Conservation (phyloP, 2,797 vertebrate genomes). For the Onychomys arenicola region DNA sequence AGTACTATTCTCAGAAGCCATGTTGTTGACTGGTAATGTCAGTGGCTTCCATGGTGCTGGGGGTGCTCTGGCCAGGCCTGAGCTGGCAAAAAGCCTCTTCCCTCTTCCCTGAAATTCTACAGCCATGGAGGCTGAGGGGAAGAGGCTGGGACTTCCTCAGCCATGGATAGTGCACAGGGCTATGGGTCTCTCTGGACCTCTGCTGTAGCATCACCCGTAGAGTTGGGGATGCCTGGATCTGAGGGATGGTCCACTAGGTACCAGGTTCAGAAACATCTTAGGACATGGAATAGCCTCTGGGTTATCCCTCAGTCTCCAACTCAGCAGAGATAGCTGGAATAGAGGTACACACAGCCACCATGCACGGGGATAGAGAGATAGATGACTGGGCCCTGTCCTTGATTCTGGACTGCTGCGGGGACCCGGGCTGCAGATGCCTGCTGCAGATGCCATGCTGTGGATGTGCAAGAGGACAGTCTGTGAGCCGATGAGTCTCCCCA, state of each 20-base stretch:
- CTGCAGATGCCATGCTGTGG: accelerated
- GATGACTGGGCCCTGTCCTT: accelerated
- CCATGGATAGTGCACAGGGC: background rate
- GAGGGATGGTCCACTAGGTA: background rate
- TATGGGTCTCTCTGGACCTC: background rate
- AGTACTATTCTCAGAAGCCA: slow-evolving; percentile 28
- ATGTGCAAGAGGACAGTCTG: background rate
- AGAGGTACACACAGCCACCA: background rate
- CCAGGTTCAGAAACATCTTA: background rate
- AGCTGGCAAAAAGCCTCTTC: slow-evolving; percentile 8
- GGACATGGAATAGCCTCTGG: background rate
- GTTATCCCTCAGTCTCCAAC: background rate
- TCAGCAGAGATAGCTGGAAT: background rate
- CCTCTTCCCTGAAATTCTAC: background rate
- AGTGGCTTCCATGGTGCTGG: background rate
- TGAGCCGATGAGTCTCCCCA: accelerated
- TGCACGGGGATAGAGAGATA: background rate
- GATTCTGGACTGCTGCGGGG: background rate
- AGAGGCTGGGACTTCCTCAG: background rate
- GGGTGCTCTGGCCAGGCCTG: background rate
- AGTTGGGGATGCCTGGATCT: background rate
- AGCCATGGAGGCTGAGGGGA: background rate
- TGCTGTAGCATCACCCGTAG: background rate
- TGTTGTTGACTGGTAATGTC: background rate
- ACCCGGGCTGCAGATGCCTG: background rate